Percentiles rank a stretch among this genome's conserved stretches.
Evolutionary conservation across 35 echinoderm and acorn worm species (phyloP).

Genomic region (Acanthaster planci): DNA sequence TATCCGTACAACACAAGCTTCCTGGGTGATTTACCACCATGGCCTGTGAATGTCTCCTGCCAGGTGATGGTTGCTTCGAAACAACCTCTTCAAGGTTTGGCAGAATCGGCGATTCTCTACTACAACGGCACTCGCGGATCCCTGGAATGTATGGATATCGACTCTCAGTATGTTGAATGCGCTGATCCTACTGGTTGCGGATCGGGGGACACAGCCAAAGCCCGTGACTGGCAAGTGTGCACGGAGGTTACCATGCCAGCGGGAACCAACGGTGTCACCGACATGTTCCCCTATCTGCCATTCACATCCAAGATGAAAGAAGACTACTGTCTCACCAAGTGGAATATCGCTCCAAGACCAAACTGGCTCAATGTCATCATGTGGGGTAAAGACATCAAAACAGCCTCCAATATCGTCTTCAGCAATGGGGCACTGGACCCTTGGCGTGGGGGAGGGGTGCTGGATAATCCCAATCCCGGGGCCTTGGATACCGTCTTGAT

Average conservation of each 20-base stretch:
- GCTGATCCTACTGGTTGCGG: slow-evolving; percentile 91
- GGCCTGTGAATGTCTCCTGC: slow-evolving; percentile 83
- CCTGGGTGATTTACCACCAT: slow-evolving; percentile 55
- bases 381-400: slow-evolving; percentile 76
- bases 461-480: slow-evolving; percentile 37
- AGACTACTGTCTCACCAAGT: slow-evolving; percentile 70
- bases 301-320: slow-evolving; percentile 69
- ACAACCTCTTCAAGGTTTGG: too few relatives aligned
- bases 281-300: slow-evolving; percentile 86
- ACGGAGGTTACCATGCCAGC: slow-evolving; percentile 78
- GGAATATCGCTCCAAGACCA: slow-evolving; percentile 62
- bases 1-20: slow-evolving; percentile 75
- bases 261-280: slow-evolving; percentile 58
- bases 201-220: slow-evolving; percentile 26
- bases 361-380: slow-evolving; percentile 72
- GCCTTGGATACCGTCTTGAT: slow-evolving; percentile 47
- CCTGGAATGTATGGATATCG: slow-evolving; percentile 81
- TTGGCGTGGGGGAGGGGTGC: slow-evolving; percentile 78
- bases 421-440: slow-evolving; percentile 82
- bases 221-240: slow-evolving; percentile 93
- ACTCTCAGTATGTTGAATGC: slow-evolving; percentile 75
- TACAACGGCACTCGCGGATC: slow-evolving; percentile 69
- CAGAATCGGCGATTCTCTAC: slow-evolving; percentile 10
- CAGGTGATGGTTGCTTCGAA: too few relatives aligned
- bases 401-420: slow-evolving; percentile 81